phyloP scores from a whole-genome alignment of 1,140 invertebrate species.

The Vollenhovia emeryi region DNA sequence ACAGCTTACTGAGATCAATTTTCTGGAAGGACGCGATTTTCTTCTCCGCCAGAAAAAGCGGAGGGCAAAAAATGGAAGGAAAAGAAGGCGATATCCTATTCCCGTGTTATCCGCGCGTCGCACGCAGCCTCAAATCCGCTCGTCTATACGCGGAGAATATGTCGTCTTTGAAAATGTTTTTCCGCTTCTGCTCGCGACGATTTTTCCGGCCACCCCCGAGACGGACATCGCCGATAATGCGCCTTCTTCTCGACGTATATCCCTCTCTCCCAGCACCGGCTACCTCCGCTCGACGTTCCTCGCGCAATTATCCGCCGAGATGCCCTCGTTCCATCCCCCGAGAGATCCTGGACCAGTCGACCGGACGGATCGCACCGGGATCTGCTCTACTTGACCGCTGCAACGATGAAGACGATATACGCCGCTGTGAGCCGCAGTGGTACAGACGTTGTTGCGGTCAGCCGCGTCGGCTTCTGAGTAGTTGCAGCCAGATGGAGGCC shows the following conservation, averaged over 20 bases:
- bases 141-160: conserved; percentile 40
- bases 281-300: conserved; percentile 63
- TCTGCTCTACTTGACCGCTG: conserved; percentile 59
- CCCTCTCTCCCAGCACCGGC: not conserved
- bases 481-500: conserved; percentile 71
- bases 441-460: conserved; percentile 81
- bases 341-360: conserved; percentile 69
- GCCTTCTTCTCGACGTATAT: conserved; percentile 46
- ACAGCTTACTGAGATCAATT: conserved; percentile 53
- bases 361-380: conserved; percentile 51
- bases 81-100: conserved; percentile 26
- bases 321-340: conserved; percentile 65
- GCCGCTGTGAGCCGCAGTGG: conserved; percentile 69
- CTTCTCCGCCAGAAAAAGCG: not conserved
- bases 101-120: conserved; percentile 45
- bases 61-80: not conserved
- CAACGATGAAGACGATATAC: conserved; percentile 61
- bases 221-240: conserved; percentile 66
- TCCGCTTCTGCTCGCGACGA: conserved; percentile 1
- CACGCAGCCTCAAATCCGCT: conserved; percentile 42
- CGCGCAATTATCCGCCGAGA: conserved; percentile 79
- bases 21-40: conserved; percentile 30
- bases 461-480: conserved; percentile 75
- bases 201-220: conserved; percentile 30
- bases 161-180: conserved; percentile 23